Conservation (phyloP, 92 coral and sea anemone species). For the Phenganax subtilis region DNA sequence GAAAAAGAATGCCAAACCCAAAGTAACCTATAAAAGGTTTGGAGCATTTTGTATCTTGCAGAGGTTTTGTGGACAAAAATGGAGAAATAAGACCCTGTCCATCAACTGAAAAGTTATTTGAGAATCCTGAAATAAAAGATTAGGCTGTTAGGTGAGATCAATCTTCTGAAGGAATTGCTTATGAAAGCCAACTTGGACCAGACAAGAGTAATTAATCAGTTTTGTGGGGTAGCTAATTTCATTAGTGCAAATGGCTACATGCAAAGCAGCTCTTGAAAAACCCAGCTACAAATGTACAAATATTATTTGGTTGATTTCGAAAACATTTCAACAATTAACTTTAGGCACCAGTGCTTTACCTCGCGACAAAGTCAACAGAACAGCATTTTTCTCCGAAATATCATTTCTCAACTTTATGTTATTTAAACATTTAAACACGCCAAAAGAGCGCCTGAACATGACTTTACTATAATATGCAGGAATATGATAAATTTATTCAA, state of each 20-base stretch:
- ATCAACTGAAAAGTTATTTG: not conserved
- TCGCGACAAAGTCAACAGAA: slow-evolving; percentile 1
- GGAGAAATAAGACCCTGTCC: not conserved
- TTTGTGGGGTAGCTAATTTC: no score
- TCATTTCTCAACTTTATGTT: not conserved
- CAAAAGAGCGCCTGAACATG: not conserved
- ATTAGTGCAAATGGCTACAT: no score
- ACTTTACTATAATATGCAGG: not conserved
- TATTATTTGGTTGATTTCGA: no score
- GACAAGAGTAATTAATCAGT: no score
- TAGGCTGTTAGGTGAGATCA: not conserved
- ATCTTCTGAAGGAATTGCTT: no score
- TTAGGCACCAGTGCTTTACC: not conserved
- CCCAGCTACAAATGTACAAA: no score
- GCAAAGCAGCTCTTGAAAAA: no score
- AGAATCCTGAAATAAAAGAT: not conserved
- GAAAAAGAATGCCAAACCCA: not conserved
- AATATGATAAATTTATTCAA: not conserved
- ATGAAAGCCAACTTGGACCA: no score
- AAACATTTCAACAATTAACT: not conserved
- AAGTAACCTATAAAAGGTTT: not conserved
- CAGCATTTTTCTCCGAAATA: not conserved
- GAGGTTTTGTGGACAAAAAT: not conserved
- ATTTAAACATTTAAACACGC: not conserved
- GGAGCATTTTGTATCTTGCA: not conserved